phyloP scores from a whole-genome alignment of 1,140 invertebrate genomes.

The Panagrolaimus sp. region DNA sequence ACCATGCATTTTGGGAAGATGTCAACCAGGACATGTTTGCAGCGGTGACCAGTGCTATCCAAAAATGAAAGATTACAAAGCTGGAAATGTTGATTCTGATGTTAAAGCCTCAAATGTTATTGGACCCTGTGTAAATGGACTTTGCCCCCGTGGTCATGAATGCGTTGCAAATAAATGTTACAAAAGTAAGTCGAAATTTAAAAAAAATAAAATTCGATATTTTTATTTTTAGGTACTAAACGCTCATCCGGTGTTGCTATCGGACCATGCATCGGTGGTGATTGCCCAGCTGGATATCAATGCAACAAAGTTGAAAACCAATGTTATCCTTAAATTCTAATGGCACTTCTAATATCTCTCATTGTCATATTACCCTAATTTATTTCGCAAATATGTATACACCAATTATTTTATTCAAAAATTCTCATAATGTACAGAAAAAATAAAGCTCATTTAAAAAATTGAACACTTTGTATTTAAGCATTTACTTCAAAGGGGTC shows the following conservation, averaged over 20 bases:
- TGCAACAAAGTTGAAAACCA: conserved; percentile 11
- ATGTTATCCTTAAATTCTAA: not conserved
- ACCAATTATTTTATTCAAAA: too few relatives aligned
- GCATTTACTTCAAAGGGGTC: too few relatives aligned
- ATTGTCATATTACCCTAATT: too few relatives aligned
- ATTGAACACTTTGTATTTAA: too few relatives aligned
- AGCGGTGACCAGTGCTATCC: not conserved
- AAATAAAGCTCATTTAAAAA: too few relatives aligned
- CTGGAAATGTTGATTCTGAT: not conserved
- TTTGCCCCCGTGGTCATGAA: not conserved
- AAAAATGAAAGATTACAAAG: not conserved
- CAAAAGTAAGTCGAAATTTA: not conserved
- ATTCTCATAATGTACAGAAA: too few relatives aligned
- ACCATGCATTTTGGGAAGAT: conserved; percentile 1
- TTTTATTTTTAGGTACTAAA: not conserved
- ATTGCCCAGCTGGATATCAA: not conserved
- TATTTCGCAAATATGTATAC: too few relatives aligned
- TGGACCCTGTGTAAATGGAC: conserved; percentile 12
- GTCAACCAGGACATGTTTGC: not conserved
- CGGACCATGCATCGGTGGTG: not conserved
- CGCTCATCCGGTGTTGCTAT: conserved; percentile 1
- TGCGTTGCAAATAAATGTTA: not conserved
- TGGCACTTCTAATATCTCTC: too few relatives aligned
- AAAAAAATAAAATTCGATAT: not conserved
- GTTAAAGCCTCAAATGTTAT: not conserved